A percentile compares a stretch with the other conserved stretches of the same genome.
Conservation (phyloP, 2,888 invertebrate species). For the Sarcophaga caerulescens region DNA sequence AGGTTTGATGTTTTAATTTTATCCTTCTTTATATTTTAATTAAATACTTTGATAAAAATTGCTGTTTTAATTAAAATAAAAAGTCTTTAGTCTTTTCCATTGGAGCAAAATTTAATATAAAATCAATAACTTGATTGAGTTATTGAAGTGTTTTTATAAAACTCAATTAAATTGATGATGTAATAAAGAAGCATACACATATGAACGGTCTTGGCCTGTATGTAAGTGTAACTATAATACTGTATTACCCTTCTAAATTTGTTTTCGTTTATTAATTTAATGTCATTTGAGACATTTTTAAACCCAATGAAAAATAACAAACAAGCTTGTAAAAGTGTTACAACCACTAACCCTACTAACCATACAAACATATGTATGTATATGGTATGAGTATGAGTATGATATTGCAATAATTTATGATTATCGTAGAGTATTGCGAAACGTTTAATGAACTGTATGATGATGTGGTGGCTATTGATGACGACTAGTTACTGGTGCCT, state of each 20-base stretch:
- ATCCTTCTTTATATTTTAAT: too few relatives aligned
- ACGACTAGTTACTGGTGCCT: conserved; percentile 57
- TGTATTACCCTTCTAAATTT: too few relatives aligned
- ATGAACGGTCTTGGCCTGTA: too few relatives aligned
- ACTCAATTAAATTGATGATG: too few relatives aligned
- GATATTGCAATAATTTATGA: conserved; percentile 11
- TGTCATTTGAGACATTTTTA: conserved; percentile 34
- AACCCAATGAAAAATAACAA: background rate
- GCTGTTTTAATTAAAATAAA: too few relatives aligned
- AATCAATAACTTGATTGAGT: background rate
- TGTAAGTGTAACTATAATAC: too few relatives aligned
- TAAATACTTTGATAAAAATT: too few relatives aligned
- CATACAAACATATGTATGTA: background rate
- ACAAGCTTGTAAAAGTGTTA: conserved; percentile 9
- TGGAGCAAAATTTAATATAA: too few relatives aligned
- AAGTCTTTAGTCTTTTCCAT: too few relatives aligned
- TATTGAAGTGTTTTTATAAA: background rate
- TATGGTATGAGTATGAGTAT: background rate
- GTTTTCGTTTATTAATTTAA: background rate
- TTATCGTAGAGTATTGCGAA: background rate
- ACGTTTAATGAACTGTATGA: conserved; percentile 7
- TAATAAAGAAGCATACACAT: too few relatives aligned
- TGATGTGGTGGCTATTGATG: conserved; percentile 41
- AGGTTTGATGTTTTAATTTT: too few relatives aligned
- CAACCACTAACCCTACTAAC: background rate